phyloP scores from a whole-genome alignment of 2,797 vertebrate species.

The Loris lydekkerianus region DNA sequence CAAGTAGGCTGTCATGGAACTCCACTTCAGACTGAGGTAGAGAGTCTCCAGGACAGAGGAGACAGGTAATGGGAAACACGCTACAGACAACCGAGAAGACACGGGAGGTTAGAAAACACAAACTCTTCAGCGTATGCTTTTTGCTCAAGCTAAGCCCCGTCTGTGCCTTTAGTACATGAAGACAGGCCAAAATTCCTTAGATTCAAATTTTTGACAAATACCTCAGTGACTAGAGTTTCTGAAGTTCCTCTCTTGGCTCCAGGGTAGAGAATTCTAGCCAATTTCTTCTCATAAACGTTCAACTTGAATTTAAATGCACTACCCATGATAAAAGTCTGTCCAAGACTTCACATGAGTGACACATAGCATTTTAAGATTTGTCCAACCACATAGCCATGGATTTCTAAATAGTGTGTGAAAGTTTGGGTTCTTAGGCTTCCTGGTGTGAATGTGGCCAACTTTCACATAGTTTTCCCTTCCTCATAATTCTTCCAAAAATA shows the following conservation, averaged over 20 bases:
- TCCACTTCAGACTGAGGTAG: neutral
- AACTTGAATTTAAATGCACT: slow-evolving; percentile 71
- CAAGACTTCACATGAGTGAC: slow-evolving; percentile 64
- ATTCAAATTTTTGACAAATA: slow-evolving; percentile 58
- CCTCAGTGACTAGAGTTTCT: slow-evolving; percentile 14
- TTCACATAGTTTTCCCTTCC: slow-evolving; percentile 19
- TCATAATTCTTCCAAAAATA: slow-evolving; percentile 67
- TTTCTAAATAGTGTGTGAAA: slow-evolving; percentile 66
- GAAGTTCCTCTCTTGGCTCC: slow-evolving; percentile 66
- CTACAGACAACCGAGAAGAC: neutral
- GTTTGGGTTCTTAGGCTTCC: slow-evolving; percentile 46
- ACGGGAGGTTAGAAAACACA: neutral
- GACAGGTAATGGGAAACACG: neutral
- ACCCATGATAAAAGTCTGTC: slow-evolving; percentile 24
- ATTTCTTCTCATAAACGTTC: slow-evolving; percentile 67
- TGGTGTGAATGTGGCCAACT: slow-evolving; percentile 11
- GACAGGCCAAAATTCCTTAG: neutral
- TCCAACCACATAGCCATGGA: slow-evolving; percentile 57
- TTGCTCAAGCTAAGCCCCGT: neutral
- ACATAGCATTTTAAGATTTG: slow-evolving; percentile 64
- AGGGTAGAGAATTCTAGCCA: slow-evolving; percentile 56
- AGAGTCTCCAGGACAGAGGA: neutral
- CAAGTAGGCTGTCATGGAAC: neutral
- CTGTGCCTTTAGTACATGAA: slow-evolving; percentile 15
- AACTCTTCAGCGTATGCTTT: neutral